Evolutionary conservation across 2,797 vertebrate species (phyloP).

Genomic region (Urocyon cinereoargenteus): DNA sequence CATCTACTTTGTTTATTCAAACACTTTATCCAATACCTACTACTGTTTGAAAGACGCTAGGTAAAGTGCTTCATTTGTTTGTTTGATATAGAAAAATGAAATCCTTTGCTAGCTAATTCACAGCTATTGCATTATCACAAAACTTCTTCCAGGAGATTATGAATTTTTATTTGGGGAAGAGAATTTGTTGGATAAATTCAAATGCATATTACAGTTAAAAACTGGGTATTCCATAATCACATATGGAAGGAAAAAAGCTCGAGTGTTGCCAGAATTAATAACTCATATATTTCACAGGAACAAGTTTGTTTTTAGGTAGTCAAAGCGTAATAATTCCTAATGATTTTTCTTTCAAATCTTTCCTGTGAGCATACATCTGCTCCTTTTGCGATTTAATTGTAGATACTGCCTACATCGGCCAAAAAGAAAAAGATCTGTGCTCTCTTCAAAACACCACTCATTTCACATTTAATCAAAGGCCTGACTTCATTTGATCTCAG

Average conservation of each 20-base stretch:
- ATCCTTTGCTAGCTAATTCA: background rate
- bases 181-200: slow-evolving; percentile 51
- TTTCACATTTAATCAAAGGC: slow-evolving; percentile 75
- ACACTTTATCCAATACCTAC: background rate
- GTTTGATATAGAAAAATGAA: slow-evolving; percentile 16
- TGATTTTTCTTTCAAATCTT: slow-evolving; percentile 76
- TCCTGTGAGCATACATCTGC: slow-evolving; percentile 65
- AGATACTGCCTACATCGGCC: slow-evolving; percentile 62
- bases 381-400: slow-evolving; percentile 73
- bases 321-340: slow-evolving; percentile 64
- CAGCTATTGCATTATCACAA: background rate
- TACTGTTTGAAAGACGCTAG: background rate
- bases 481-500: slow-evolving; percentile 55
- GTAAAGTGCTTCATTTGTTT: background rate
- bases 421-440: slow-evolving; percentile 68
- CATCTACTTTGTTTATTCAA: background rate
- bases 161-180: slow-evolving; percentile 48
- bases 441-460: slow-evolving; percentile 67
- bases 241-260: slow-evolving; percentile 56
- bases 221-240: background rate
- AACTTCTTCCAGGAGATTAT: background rate
- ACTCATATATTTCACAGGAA: slow-evolving; percentile 67
- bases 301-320: slow-evolving; percentile 61
- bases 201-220: slow-evolving; percentile 29
- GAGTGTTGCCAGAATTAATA: slow-evolving; percentile 65